Evolutionary conservation across 2,113 vertebrate species (phyloP), one percentile per base, ranked within the genome.

Genomic region (Myanophis thanlyinensis): DNA sequence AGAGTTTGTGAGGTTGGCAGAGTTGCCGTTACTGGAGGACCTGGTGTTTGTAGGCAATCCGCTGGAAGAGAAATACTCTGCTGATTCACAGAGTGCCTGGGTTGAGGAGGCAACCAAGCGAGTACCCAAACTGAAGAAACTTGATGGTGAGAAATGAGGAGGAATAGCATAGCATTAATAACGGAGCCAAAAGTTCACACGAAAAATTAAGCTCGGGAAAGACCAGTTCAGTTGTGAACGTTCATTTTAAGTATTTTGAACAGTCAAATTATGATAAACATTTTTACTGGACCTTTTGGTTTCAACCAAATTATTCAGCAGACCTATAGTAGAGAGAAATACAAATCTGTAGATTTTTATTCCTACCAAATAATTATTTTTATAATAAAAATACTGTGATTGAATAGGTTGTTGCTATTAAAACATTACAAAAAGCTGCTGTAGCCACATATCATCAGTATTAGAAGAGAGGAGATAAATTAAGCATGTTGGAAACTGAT

Each of bases 11-110:
- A 99, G 98, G 95, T 96, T 99, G 92, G 98, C 98, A 88, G 98
- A 99, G 30, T 95, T 99, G 92, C 98, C 98, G 0, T 97, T 97
- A 85, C 96, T 99, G 20, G 98, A 96, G 85, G 99, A 99, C 93
- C 97, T 99, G 96, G 98, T 99, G 93, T 99, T 99, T 97, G 98
- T 99, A 35, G 99, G 98, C 73, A 99, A 99, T 94, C 99, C 99
- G 4, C 96, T 99, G 48, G 98, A 99, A 95, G 98, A 99, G 95
- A 99, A 99, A 88, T 97, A 98, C 3, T 96, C 98, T 0, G 44
- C 98, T 6, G 99, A 99, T 67, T 96, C 97, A 23, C 95, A 96
- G 25, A 98, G 97, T 22, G 98, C 56, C 20, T 99, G 99, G 99
- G 97, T 98, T 94, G 98, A 99, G 4, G 99, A 99, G 96, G 99